A percentile compares a stretch with the other conserved stretches of the same genome.
These are phyloP conservation scores for Archocentrus centrarchus DNA, from an alignment of 2,113 vertebrate genomes.

Conservation along the genomic window DNA sequence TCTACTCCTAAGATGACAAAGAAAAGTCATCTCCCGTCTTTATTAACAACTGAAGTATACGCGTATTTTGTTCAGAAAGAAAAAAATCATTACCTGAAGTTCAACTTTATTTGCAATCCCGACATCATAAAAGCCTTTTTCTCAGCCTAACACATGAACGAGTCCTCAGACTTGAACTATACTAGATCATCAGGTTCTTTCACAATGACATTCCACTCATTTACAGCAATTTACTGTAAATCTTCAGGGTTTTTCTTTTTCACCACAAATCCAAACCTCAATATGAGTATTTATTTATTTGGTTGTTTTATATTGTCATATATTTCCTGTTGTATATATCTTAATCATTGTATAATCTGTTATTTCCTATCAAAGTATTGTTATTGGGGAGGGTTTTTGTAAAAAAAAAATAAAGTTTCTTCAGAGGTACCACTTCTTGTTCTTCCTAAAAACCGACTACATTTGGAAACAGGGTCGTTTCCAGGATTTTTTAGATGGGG, in stretches of 20 bases:
- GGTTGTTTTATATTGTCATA: constrained; percentile 57
- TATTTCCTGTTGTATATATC: constrained; percentile 67
- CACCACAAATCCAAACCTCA: constrained; percentile 7
- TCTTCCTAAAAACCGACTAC: neutral
- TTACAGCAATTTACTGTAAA: constrained; percentile 15
- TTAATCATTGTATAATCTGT: constrained; percentile 42
- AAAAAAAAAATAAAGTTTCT: constrained; percentile 55
- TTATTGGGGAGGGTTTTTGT: constrained; percentile 47
- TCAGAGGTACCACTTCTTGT: neutral
- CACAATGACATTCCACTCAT: neutral
- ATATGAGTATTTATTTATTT: constrained; percentile 74
- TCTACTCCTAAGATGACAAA: neutral
- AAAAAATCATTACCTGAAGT: neutral
- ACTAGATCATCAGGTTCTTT: neutral
- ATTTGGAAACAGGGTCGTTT: neutral
- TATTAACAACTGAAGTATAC: neutral
- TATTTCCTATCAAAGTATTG: constrained; percentile 46
- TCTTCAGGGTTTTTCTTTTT: neutral
- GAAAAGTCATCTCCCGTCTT: neutral
- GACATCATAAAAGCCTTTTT: neutral
- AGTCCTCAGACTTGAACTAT: neutral
- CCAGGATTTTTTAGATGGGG: neutral
- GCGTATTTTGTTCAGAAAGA: neutral
- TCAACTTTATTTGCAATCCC: neutral
- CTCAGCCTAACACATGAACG: neutral